A percentile compares a stretch with the other conserved stretches of the same genome.
Conservation (phyloP, 2,888 invertebrate genomes). For the Glyphotaelius pellucidus region DNA sequence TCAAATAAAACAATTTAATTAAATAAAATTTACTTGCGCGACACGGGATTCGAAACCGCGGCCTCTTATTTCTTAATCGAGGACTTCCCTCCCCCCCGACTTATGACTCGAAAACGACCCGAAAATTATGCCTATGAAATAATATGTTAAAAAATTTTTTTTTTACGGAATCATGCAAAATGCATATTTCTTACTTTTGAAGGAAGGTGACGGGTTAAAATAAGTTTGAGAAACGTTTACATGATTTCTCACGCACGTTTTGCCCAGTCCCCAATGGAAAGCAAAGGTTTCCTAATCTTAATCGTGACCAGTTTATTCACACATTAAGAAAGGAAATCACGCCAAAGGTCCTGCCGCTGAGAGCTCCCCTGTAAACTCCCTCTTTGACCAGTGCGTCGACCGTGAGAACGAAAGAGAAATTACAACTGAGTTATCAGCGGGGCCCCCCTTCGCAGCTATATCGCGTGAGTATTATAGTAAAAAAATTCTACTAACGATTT, state of each 20-base stretch:
- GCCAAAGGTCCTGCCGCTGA: not conserved
- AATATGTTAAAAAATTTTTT: too few relatives aligned
- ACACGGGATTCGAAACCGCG: too few relatives aligned
- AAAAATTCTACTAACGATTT: not conserved
- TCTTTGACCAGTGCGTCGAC: not conserved
- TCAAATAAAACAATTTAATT: too few relatives aligned
- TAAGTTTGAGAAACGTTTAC: not conserved
- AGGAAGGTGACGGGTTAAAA: not conserved
- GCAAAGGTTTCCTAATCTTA: not conserved
- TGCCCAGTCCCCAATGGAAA: not conserved
- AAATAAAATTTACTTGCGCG: too few relatives aligned
- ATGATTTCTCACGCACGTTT: not conserved
- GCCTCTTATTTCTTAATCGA: too few relatives aligned
- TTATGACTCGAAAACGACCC: too few relatives aligned
- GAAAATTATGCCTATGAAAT: too few relatives aligned
- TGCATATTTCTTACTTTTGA: not conserved
- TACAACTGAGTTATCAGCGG: not conserved
- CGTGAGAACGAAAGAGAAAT: not conserved
- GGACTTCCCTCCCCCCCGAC: too few relatives aligned
- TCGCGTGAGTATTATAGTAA: not conserved
- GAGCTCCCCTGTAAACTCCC: not conserved
- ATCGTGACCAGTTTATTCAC: not conserved
- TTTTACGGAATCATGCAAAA: too few relatives aligned
- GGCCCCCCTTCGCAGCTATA: not conserved
- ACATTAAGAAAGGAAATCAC: not conserved